A percentile compares a stretch with the other conserved stretches of the same genome.
Evolutionary conservation across 2,113 vertebrate species (phyloP).

Genomic region (Ranitomeya imitator): DNA sequence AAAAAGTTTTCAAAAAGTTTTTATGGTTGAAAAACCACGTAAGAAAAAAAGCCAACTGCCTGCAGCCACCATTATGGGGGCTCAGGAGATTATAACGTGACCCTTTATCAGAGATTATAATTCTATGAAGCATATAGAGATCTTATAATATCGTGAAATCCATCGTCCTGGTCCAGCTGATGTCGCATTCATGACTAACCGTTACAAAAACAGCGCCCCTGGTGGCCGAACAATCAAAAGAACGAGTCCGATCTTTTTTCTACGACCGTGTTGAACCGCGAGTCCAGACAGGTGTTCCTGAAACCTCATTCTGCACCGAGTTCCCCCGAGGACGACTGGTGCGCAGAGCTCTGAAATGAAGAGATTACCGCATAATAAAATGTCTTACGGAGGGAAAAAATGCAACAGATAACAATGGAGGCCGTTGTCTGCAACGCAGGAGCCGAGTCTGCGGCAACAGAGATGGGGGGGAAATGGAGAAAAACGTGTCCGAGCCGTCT

Average conservation of each 20-base stretch:
- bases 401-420: constrained; percentile 16
- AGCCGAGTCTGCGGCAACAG: background rate
- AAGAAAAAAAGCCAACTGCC: background rate
- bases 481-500: background rate
- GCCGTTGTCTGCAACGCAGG: background rate
- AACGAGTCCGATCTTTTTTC: background rate
- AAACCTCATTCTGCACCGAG: constrained; percentile 23
- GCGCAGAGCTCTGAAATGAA: constrained; percentile 33
- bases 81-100: background rate
- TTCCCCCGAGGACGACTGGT: constrained; percentile 31
- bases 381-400: constrained; percentile 38
- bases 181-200: background rate
- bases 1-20: too few species aligned
- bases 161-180: too few species aligned
- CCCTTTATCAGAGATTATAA: too few species aligned
- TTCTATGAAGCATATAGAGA: too few species aligned
- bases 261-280: background rate
- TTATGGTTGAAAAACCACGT: too few species aligned
- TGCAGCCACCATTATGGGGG: background rate
- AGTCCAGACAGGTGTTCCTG: constrained; percentile 47
- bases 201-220: background rate
- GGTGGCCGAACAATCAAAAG: background rate
- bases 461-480: background rate
- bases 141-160: too few species aligned
- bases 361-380: constrained; percentile 49